A percentile compares a stretch with the other conserved stretches of the same genome.
These are phyloP conservation scores for Drosophila macrospina DNA, from an alignment of 2,888 invertebrate species.

Conservation along the genomic window DNA sequence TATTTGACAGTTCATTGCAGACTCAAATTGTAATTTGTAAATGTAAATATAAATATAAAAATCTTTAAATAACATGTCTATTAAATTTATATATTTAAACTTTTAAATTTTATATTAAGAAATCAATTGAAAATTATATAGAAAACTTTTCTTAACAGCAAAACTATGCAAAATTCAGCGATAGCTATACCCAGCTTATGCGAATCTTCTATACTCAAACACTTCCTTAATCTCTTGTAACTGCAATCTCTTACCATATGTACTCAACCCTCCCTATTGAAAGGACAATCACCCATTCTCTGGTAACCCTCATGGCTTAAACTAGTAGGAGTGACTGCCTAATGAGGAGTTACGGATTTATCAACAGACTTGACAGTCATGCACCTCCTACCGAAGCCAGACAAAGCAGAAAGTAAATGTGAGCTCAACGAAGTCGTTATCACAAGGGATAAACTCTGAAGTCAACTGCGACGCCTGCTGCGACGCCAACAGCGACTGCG, in stretches of 20 bases:
- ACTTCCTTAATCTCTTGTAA: no score
- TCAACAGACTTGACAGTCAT: slow-evolving; percentile 52
- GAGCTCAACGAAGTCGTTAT: slow-evolving; percentile 26
- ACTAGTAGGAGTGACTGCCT: slow-evolving; percentile 25
- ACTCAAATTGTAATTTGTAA: slow-evolving; percentile 11
- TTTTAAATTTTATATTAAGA: no score
- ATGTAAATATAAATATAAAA: neutral
- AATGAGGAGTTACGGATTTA: slow-evolving; percentile 12
- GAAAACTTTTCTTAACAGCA: no score
- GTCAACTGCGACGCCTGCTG: slow-evolving; percentile 2
- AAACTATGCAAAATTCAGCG: no score
- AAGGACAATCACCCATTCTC: neutral
- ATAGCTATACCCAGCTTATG: no score
- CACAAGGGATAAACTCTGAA: slow-evolving; percentile 29
- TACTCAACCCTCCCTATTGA: neutral
- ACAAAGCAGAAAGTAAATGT: slow-evolving; percentile 66
- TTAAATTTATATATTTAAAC: neutral
- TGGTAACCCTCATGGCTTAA: slow-evolving; percentile 1
- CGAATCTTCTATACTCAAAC: no score
- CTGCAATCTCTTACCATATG: no score
- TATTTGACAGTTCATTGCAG: slow-evolving; percentile 55
- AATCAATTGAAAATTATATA: no score
- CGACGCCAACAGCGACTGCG: slow-evolving; percentile 5
- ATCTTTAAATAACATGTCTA: slow-evolving; percentile 17
- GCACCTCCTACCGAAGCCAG: slow-evolving; percentile 38